Base-by-base conservation (phyloP, 2,888 invertebrate species). In the Mesorhabditis spiculigera region DNA sequence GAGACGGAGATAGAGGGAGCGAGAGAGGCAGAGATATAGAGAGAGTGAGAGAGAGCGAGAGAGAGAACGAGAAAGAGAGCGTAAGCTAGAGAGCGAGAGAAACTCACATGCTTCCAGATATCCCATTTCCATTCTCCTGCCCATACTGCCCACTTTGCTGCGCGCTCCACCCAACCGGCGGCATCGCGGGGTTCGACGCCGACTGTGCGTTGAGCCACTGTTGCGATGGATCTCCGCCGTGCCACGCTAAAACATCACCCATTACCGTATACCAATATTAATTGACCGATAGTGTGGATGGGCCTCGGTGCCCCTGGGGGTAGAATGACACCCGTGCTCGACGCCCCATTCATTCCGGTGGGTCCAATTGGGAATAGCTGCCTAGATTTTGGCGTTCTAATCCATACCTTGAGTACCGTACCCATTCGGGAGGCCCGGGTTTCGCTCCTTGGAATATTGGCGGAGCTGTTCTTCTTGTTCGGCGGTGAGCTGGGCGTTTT, bases 171-270 rank as follows among this genome's bases (percentile, higher is more conserved):
- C 58, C 58, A 50, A 50, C n/a, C n/a, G 58, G 58, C 10, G 58
- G 58, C 58, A 50, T 50, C 58, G 58, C 58, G 8, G 58, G 58
- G n/a, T 50, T 50, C 10, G 58, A 50, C 10, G 58, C 58, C 58
- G 58, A 50, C n/a, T 50, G 58, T 13, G 58, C n/a, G 58, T 50
- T 50, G 1, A 50, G n/a, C 58, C 58, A 50, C n/a, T 50, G 58
- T 50, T 50, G 58, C n/a, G 8, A n/a, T 50, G 58, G 10, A 50
- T 50, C 58, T 13, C 58, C 58, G 10, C n/a, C 10, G n/a, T 50
- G 58, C 58, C 58, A 50, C n/a, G 8, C 58, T 50, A 50, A 50
- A 50, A 50, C n/a, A 13, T 50, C 1, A 50, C n/a, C n/a, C 58
- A 50, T 50, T 50, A 13, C n/a, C n/a, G 1, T 50, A 50, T n/a